Conservation (phyloP, 2,888 invertebrate species). For the Diaprepes abbreviatus region DNA sequence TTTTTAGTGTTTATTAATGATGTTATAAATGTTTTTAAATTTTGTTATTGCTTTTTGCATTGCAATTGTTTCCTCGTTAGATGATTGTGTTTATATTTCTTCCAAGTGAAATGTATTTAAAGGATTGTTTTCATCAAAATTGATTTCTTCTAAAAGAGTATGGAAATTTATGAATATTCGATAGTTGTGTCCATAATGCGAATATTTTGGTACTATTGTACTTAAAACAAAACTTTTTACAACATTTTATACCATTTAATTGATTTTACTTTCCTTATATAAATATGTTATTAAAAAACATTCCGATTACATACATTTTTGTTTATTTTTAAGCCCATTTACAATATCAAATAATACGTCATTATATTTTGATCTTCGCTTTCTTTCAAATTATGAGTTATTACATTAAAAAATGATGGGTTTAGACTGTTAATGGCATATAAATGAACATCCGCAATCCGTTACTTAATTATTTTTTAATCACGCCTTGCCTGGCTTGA, state of each 20-base stretch:
- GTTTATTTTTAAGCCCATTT: background rate
- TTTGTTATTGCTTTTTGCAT: too few relatives aligned
- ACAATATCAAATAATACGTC: background rate
- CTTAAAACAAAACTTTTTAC: too few relatives aligned
- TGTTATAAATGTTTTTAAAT: too few relatives aligned
- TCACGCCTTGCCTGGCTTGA: background rate
- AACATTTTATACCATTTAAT: background rate
- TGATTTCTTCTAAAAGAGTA: too few relatives aligned
- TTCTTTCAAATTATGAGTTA: constrained; percentile 6
- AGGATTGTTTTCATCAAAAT: too few relatives aligned
- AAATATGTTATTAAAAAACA: background rate
- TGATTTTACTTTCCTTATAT: background rate
- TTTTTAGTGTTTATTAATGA: too few relatives aligned
- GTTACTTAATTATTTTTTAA: constrained; percentile 8
- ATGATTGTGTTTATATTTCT: too few relatives aligned
- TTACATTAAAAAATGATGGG: background rate
- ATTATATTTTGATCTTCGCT: background rate
- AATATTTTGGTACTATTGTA: too few relatives aligned
- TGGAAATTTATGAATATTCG: too few relatives aligned
- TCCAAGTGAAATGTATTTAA: too few relatives aligned
- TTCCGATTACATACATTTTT: background rate
- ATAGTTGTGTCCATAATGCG: too few relatives aligned
- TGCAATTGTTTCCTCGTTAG: too few relatives aligned
- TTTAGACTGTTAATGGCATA: background rate
- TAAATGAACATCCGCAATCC: constrained; percentile 1